Percentiles rank a stretch among this genome's conserved stretches.
phyloP scores from a whole-genome alignment of 2,113 vertebrate species.

The Chlorocebus sabaeus region DNA sequence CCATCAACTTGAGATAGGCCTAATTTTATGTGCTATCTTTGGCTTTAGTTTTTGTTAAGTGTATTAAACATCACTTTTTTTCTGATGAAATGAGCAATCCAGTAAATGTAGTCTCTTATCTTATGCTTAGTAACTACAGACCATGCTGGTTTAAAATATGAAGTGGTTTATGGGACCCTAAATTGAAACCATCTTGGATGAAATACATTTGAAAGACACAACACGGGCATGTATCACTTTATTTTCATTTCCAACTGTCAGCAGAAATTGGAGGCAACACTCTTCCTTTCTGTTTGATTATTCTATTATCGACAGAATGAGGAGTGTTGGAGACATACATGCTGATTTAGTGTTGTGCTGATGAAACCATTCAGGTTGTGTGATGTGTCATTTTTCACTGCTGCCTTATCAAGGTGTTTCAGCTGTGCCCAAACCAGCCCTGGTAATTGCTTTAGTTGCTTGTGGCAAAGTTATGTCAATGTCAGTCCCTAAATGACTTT shows the following conservation, averaged over 20 bases:
- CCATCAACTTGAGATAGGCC: neutral
- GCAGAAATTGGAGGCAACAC: slow-evolving; percentile 69
- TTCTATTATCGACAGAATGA: slow-evolving; percentile 79
- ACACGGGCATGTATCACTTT: slow-evolving; percentile 64
- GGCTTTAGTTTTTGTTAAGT: slow-evolving; percentile 10
- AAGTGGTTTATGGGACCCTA: slow-evolving; percentile 65
- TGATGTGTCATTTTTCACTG: slow-evolving; percentile 87
- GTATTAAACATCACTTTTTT: slow-evolving; percentile 21
- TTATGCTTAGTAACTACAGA: slow-evolving; percentile 44
- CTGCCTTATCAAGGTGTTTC: slow-evolving; percentile 87
- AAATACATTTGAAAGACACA: slow-evolving; percentile 75
- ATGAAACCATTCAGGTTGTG: slow-evolving; percentile 82
- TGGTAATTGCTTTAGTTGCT: slow-evolving; percentile 87
- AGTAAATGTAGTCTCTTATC: slow-evolving; percentile 35
- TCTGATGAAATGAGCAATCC: slow-evolving; percentile 51
- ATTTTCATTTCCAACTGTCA: slow-evolving; percentile 76
- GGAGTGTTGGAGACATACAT: slow-evolving; percentile 76
- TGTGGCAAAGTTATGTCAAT: slow-evolving; percentile 90
- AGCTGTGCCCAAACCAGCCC: slow-evolving; percentile 82
- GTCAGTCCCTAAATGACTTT: slow-evolving; percentile 85
- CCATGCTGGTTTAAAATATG: slow-evolving; percentile 51
- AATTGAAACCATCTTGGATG: slow-evolving; percentile 68
- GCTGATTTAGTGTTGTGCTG: slow-evolving; percentile 84
- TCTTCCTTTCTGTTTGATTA: slow-evolving; percentile 79
- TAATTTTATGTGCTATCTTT: neutral